These are phyloP conservation scores for Antigone vipio DNA, from an alignment of 2,113 vertebrate species.

Conservation along the genomic window DNA sequence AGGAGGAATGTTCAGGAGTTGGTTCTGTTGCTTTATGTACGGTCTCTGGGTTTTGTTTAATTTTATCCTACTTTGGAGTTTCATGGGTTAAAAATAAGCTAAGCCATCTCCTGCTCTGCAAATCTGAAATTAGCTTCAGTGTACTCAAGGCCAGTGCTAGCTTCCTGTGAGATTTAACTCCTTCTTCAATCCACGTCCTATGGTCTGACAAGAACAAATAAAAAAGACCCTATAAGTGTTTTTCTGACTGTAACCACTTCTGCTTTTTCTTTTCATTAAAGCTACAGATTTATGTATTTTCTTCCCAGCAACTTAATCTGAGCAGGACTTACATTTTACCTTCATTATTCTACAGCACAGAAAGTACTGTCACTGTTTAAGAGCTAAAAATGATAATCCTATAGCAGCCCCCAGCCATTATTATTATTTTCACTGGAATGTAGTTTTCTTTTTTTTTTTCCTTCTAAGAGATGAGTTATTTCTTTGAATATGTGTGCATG, in stretches of 20 bases:
- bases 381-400: conserved; percentile 15
- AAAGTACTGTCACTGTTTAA: background rate
- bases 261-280: background rate
- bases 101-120: background rate
- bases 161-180: background rate
- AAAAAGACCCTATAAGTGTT: background rate
- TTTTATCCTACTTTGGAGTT: background rate
- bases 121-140: background rate
- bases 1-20: background rate
- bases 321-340: background rate
- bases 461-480: background rate
- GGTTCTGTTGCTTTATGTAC: background rate
- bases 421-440: background rate
- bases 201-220: background rate
- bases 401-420: background rate
- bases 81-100: background rate
- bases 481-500: background rate
- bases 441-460: background rate
- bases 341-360: background rate
- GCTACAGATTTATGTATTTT: background rate
- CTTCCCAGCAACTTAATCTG: background rate
- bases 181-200: background rate
- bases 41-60: background rate
- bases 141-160: background rate
- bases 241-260: background rate